Percentiles rank a stretch among this genome's conserved stretches.
Conservation (phyloP, 2,797 vertebrate species). For the Phalloptychus januarius region DNA sequence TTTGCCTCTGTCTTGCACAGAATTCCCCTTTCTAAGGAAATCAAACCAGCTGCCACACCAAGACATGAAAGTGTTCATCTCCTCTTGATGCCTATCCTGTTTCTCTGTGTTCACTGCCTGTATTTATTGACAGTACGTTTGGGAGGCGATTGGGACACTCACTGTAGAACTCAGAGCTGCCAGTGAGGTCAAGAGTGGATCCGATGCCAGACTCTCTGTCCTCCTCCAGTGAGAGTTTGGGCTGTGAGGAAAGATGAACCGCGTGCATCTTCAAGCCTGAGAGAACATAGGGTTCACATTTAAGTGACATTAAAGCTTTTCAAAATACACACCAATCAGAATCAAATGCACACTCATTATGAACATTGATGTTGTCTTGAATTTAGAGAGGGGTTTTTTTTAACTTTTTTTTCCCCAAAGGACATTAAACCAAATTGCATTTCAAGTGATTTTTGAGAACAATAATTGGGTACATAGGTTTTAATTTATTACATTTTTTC, state of each 20-base stretch:
- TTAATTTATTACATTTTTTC: neutral
- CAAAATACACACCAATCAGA: neutral
- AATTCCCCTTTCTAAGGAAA: constrained; percentile 34
- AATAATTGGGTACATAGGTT: neutral
- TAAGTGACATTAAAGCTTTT: constrained; percentile 3
- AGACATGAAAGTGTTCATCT: constrained; percentile 18
- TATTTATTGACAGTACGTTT: constrained; percentile 51
- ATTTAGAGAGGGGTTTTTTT: neutral
- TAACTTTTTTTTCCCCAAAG: neutral
- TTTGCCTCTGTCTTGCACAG: constrained; percentile 26
- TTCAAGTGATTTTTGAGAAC: neutral
- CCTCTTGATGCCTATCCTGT: constrained; percentile 68
- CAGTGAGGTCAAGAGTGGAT: constrained; percentile 77
- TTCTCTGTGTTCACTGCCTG: constrained; percentile 61
- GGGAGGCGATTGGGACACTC: constrained; percentile 53
- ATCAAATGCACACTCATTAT: neutral
- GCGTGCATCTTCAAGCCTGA: constrained; percentile 68
- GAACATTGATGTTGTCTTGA: neutral
- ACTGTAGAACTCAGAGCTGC: constrained; percentile 73
- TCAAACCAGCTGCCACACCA: constrained; percentile 15
- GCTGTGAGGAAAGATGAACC: constrained; percentile 67
- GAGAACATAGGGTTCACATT: constrained; percentile 8
- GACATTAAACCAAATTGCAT: neutral
- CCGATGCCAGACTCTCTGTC: constrained; percentile 78
- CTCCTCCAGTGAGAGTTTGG: constrained; percentile 70